These are phyloP conservation scores for Triplophysa dalaica DNA, from an alignment of 2,113 vertebrate species.

Conservation along the genomic window DNA sequence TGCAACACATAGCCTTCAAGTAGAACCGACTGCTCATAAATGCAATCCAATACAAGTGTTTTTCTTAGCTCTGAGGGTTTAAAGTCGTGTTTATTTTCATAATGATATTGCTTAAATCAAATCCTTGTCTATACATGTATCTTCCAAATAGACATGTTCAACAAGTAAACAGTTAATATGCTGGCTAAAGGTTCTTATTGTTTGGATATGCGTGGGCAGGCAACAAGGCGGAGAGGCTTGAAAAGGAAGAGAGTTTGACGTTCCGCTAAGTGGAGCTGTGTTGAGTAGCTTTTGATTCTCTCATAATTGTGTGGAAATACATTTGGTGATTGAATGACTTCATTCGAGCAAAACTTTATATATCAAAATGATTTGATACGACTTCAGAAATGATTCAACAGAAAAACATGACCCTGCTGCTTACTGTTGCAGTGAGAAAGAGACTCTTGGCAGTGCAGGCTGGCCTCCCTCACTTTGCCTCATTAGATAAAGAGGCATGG, in stretches of 20 bases:
- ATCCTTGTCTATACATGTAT: not conserved
- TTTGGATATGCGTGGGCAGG: constrained; percentile 13
- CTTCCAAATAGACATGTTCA: constrained; percentile 37
- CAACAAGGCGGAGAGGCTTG: not conserved
- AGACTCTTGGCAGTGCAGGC: constrained; percentile 25
- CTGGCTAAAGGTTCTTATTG: constrained; percentile 5
- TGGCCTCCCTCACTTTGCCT: constrained; percentile 18
- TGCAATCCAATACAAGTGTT: not conserved
- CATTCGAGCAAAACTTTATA: constrained; percentile 1
- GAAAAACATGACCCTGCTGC: not conserved
- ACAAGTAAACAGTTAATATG: constrained; percentile 1
- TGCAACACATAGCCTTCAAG: not conserved
- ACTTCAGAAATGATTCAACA: constrained; percentile 18
- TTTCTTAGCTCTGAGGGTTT: not conserved
- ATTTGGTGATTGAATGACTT: not conserved
- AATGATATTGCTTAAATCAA: constrained; percentile 8
- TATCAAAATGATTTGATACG: constrained; percentile 14
- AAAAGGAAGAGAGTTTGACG: not conserved
- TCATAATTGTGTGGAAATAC: not conserved
- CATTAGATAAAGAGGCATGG: constrained; percentile 41
- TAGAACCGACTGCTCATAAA: not conserved
- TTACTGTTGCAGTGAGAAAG: constrained; percentile 12
- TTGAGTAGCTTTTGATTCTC: not conserved
- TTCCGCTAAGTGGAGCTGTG: not conserved
- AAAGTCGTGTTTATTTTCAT: constrained; percentile 14